phyloP scores from a whole-genome alignment of 2,113 vertebrate genomes.

The Etheostoma cragini region DNA sequence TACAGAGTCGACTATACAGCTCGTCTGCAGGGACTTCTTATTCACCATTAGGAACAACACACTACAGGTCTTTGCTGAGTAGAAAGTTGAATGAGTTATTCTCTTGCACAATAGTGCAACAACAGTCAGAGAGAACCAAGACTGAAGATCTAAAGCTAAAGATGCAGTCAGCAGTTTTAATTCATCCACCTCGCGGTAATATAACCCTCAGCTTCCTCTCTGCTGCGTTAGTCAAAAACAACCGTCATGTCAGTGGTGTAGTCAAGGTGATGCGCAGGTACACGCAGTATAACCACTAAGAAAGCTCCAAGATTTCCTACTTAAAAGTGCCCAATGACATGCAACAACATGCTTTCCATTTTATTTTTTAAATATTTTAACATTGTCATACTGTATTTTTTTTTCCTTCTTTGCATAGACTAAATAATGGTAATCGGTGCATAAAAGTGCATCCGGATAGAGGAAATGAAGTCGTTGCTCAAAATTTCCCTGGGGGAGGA shows the following conservation, averaged over 20 bases:
- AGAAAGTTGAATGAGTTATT: neutral
- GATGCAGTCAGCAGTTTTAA: constrained; percentile 1
- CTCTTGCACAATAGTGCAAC: neutral
- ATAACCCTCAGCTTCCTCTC: constrained; percentile 4
- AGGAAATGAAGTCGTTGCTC: too few species aligned
- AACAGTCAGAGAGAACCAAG: neutral
- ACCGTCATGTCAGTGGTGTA: neutral
- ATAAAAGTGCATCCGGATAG: too few species aligned
- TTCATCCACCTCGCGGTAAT: neutral
- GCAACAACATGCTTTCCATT: too few species aligned
- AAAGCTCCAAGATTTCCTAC: too few species aligned
- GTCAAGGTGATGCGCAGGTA: too few species aligned
- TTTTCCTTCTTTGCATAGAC: too few species aligned
- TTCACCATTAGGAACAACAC: constrained; percentile 9
- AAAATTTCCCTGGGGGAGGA: too few species aligned
- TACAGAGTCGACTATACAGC: neutral
- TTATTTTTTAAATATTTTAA: too few species aligned
- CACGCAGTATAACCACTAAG: too few species aligned
- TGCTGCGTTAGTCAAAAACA: neutral
- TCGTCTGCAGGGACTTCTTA: neutral
- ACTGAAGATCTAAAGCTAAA: neutral
- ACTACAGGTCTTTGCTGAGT: neutral
- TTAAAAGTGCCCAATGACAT: too few species aligned
- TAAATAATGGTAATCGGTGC: too few species aligned
- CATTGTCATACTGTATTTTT: too few species aligned